Evolutionary conservation across 2,797 vertebrate species (phyloP).

Genomic region (Anas capensis): DNA sequence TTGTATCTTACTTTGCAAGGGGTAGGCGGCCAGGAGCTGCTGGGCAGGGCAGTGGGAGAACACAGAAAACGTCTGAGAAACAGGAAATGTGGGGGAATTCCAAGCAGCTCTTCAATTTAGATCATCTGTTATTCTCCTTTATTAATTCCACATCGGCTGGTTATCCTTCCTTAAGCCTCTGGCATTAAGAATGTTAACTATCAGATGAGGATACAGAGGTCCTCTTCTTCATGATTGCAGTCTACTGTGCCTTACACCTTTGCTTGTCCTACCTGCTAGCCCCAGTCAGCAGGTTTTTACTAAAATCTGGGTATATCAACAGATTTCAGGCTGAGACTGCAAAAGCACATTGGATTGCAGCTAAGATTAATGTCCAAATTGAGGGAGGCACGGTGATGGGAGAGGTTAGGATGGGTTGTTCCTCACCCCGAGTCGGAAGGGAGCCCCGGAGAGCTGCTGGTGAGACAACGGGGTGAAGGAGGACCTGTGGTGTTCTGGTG

Average conservation of each 20-base stretch:
- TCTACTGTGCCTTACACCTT: accelerated
- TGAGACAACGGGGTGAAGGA: neutral
- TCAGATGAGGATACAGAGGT: neutral
- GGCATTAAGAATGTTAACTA: neutral
- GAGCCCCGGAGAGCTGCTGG: accelerated
- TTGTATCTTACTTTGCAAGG: neutral
- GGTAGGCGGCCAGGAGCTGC: neutral
- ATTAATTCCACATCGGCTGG: neutral
- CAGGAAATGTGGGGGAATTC: neutral
- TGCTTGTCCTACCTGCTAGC: neutral
- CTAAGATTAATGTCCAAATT: too few relatives aligned
- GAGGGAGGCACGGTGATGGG: neutral
- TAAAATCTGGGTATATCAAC: neutral
- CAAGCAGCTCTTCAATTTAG: neutral
- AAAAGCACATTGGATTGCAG: neutral
- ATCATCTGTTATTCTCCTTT: neutral
- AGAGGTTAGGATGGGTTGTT: neutral
- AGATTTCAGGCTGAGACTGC: neutral
- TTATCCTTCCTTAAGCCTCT: neutral
- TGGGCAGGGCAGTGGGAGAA: neutral
- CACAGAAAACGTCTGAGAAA: neutral
- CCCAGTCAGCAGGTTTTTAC: neutral
- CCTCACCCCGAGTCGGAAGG: neutral
- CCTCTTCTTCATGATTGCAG: neutral
- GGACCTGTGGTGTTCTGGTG: neutral